These are phyloP conservation scores for Orthosia cruda DNA, from an alignment of 2,888 invertebrate species.

Conservation along the genomic window DNA sequence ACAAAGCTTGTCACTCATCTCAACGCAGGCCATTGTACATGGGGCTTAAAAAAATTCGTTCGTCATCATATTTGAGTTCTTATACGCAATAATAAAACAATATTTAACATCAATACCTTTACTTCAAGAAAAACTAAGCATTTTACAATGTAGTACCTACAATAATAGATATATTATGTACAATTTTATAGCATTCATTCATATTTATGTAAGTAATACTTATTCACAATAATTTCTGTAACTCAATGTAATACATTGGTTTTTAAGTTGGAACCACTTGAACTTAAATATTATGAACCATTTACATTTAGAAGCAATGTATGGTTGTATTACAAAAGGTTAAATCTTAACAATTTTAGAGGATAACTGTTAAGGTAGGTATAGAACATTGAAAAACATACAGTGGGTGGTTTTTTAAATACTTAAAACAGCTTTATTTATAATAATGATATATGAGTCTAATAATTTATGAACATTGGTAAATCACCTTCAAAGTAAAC, in stretches of 20 bases:
- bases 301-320: conserved; percentile 30
- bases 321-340: conserved; percentile 32
- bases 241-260: conserved; percentile 46
- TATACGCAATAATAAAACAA: conserved; percentile 55
- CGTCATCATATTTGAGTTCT: neutral
- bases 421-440: conserved; percentile 49
- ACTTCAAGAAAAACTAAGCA: conserved; percentile 87
- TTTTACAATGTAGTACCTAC: conserved; percentile 82
- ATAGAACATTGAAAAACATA: conserved; percentile 49
- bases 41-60: no score
- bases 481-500: conserved; percentile 31
- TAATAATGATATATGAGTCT: conserved; percentile 40
- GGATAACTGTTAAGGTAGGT: conserved; percentile 34
- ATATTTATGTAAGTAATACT: conserved; percentile 66
- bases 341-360: conserved; percentile 47
- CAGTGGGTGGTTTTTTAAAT: conserved; percentile 39
- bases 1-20: no score
- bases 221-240: conserved; percentile 61
- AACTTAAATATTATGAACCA: conserved; percentile 49
- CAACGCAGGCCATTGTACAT: no score
- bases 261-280: conserved; percentile 43
- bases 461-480: conserved; percentile 32
- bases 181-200: conserved; percentile 72
- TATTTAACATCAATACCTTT: conserved; percentile 84
- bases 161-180: conserved; percentile 73